Conservation (phyloP, 2,888 invertebrate species). For the Cyclophora albipunctata region DNA sequence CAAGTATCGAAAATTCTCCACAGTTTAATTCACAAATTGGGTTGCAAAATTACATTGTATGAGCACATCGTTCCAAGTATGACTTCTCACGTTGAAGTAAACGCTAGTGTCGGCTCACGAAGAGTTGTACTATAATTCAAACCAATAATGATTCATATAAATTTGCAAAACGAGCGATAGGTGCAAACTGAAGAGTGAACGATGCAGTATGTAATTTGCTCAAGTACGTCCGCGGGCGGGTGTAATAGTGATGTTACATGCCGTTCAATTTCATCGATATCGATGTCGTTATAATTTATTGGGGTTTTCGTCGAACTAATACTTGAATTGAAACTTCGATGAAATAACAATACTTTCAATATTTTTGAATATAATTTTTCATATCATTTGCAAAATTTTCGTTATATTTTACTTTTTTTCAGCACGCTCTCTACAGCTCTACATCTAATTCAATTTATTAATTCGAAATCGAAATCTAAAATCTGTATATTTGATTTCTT, state of each 20-base stretch:
- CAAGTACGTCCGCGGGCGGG: slow-evolving; percentile 45
- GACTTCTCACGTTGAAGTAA: slow-evolving; percentile 33
- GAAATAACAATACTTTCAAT: too few relatives aligned
- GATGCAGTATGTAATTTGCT: slow-evolving; percentile 52
- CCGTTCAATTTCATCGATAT: slow-evolving; percentile 23
- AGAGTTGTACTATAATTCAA: slow-evolving; percentile 49
- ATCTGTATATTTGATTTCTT: too few relatives aligned
- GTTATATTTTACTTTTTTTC: too few relatives aligned
- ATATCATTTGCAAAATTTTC: too few relatives aligned
- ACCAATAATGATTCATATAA: slow-evolving; percentile 62
- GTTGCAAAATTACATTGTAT: slow-evolving; percentile 9
- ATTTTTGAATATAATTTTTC: too few relatives aligned
- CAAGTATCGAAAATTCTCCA: slow-evolving; percentile 7
- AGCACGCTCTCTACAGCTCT: too few relatives aligned
- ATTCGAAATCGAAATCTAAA: too few relatives aligned
- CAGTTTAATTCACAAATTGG: slow-evolving; percentile 25
- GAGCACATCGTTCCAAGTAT: slow-evolving; percentile 12
- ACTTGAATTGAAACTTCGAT: too few relatives aligned
- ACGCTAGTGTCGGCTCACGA: slow-evolving; percentile 36
- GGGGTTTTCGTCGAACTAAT: too few relatives aligned
- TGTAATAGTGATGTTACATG: slow-evolving; percentile 32
- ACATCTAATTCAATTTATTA: too few relatives aligned
- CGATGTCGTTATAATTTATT: slow-evolving; percentile 5
- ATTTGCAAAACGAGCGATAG: slow-evolving; percentile 59
- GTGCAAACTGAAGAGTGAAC: slow-evolving; percentile 58